phyloP scores from a whole-genome alignment of 2,888 invertebrate genomes.

The Callimorpha dominula region DNA sequence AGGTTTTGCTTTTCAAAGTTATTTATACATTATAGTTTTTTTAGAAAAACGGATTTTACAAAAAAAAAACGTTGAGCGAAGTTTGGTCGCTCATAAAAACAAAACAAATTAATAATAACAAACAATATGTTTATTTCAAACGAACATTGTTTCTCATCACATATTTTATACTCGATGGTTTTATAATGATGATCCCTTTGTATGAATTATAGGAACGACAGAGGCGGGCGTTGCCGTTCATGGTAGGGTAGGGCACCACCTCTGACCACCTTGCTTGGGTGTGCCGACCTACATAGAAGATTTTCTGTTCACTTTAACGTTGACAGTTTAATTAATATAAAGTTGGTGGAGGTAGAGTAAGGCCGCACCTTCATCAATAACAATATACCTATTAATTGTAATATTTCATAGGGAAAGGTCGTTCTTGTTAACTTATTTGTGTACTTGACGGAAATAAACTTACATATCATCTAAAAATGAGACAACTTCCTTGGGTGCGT shows the following conservation, averaged over 20 bases:
- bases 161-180: constrained; percentile 3
- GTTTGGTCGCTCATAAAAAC: too few species aligned
- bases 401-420: not conserved
- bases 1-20: too few species aligned
- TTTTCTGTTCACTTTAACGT: constrained; percentile 58
- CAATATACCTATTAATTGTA: not conserved
- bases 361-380: constrained; percentile 46
- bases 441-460: too few species aligned
- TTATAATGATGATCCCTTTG: not conserved
- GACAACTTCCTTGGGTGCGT: not conserved
- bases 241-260: constrained; percentile 46
- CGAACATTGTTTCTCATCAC: not conserved
- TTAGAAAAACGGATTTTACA: too few species aligned
- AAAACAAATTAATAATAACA: not conserved
- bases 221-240: constrained; percentile 18
- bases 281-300: constrained; percentile 72
- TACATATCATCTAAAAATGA: too few species aligned
- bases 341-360: constrained; percentile 40
- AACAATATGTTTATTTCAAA: not conserved
- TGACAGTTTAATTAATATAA: constrained; percentile 66
- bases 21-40: too few species aligned
- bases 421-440: not conserved
- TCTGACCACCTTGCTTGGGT: constrained; percentile 51
- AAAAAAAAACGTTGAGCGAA: too few species aligned
- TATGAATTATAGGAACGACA: not conserved